Percentiles rank a stretch among this genome's conserved stretches.
Evolutionary conservation across 1,140 invertebrate species (phyloP).

Genomic region (Lasaia peninsularis): DNA sequence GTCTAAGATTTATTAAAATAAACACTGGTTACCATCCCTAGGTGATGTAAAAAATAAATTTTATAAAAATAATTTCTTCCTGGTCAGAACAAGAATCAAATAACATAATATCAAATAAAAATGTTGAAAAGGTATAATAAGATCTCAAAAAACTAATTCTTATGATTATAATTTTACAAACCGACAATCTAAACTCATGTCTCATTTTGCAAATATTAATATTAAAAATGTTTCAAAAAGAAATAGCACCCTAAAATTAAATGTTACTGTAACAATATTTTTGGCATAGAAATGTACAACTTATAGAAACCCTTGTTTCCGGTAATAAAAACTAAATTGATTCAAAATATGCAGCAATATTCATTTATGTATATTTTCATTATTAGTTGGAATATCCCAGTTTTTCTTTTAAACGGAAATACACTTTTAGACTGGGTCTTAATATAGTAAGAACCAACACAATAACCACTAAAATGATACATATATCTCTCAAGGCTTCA

Average conservation of each 20-base stretch:
- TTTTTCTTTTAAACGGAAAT: conserved; percentile 67
- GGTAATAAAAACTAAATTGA: neutral
- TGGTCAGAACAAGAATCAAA: too few species aligned
- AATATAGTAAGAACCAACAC: conserved; percentile 63
- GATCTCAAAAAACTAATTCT: neutral
- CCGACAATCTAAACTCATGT: conserved; percentile 5
- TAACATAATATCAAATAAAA: neutral
- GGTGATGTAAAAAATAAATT: neutral
- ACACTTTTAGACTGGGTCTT: conserved; percentile 66
- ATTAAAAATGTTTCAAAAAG: neutral
- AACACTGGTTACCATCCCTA: too few species aligned
- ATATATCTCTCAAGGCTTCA: conserved; percentile 48
- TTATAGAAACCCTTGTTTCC: neutral
- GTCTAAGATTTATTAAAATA: too few species aligned
- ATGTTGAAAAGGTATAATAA: neutral
- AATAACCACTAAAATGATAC: conserved; percentile 49
- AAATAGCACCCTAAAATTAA: neutral
- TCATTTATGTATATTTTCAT: neutral
- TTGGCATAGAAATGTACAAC: neutral
- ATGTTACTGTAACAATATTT: neutral
- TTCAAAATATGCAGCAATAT: neutral
- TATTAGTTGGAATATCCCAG: conserved; percentile 37
- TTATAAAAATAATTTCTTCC: neutral
- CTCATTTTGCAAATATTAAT: neutral
- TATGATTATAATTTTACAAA: neutral